A percentile compares a stretch with the other conserved stretches of the same genome.
phyloP scores from a whole-genome alignment of 2,888 invertebrate species.

The Xestia ashworthii region DNA sequence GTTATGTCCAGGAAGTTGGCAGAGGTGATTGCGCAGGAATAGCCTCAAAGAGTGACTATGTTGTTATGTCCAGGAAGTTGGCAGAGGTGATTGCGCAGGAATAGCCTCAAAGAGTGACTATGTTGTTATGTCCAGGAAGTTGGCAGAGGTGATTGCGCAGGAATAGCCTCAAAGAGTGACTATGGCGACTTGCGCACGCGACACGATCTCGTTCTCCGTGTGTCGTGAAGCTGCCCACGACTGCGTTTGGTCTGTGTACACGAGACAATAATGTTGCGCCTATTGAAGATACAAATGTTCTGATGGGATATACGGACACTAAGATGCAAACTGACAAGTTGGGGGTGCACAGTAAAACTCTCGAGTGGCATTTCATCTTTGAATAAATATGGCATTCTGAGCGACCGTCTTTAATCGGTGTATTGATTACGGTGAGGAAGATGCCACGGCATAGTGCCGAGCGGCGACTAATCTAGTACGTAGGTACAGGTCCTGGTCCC shows the following conservation, averaged over 20 bases:
- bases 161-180: neutral
- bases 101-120: neutral
- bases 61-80: no score
- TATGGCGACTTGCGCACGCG: neutral
- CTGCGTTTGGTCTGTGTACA: neutral
- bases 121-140: neutral
- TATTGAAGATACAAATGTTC: neutral
- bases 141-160: neutral
- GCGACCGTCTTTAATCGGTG: neutral
- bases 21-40: neutral
- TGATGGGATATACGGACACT: neutral
- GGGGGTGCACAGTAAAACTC: neutral
- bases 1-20: neutral
- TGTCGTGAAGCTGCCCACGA: neutral
- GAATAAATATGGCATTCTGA: neutral
- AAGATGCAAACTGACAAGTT: neutral
- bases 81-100: neutral
- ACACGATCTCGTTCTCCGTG: neutral
- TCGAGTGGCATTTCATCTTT: neutral
- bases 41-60: no score
- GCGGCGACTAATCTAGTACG: neutral
- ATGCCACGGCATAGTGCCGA: slow-evolving; percentile 1
- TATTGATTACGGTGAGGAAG: neutral
- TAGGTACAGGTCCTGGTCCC: neutral
- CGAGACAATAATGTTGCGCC: neutral